phyloP scores from a whole-genome alignment of 1,140 invertebrate species.

The Zelostemma sp. region DNA sequence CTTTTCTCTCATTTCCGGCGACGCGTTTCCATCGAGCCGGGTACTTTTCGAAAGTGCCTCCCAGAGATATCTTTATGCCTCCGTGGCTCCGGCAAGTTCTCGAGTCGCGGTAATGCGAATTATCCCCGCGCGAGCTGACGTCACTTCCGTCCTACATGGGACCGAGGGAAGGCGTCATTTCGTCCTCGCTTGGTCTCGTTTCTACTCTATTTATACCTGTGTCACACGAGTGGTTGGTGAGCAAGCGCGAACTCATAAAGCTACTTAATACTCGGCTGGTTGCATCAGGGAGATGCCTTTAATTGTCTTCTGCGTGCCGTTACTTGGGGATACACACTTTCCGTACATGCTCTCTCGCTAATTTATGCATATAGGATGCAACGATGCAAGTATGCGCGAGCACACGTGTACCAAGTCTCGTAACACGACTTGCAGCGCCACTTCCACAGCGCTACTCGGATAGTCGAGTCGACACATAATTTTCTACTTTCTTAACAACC shows the following conservation, averaged over 20 bases:
- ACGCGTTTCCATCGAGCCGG: conserved; percentile 42
- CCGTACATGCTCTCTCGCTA: background rate
- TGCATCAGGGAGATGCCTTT: conserved; percentile 21
- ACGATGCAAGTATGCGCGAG: background rate
- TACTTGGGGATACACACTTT: conserved; percentile 6
- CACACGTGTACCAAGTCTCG: background rate
- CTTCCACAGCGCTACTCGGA: background rate
- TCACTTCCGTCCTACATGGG: conserved; percentile 14
- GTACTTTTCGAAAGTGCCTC: conserved; percentile 47
- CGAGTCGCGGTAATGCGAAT: conserved; percentile 40
- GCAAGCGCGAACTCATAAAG: conserved; percentile 40
- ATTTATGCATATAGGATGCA: conserved; percentile 1
- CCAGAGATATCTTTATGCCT: conserved; percentile 49
- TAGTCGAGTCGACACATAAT: background rate
- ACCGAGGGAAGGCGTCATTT: too few species aligned
- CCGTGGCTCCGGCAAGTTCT: conserved; percentile 35
- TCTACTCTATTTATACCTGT: conserved; percentile 32
- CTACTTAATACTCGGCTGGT: conserved; percentile 31
- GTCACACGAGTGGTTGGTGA: conserved; percentile 15
- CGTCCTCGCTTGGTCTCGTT: conserved; percentile 21
- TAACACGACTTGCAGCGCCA: background rate
- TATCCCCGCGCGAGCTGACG: conserved; percentile 44
- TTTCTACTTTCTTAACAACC: conserved; percentile 1
- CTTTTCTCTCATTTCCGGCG: conserved; percentile 28
- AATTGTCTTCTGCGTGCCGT: conserved; percentile 21